phyloP scores from a whole-genome alignment of 2,113 vertebrate species.

The Mastomys natalensis region DNA sequence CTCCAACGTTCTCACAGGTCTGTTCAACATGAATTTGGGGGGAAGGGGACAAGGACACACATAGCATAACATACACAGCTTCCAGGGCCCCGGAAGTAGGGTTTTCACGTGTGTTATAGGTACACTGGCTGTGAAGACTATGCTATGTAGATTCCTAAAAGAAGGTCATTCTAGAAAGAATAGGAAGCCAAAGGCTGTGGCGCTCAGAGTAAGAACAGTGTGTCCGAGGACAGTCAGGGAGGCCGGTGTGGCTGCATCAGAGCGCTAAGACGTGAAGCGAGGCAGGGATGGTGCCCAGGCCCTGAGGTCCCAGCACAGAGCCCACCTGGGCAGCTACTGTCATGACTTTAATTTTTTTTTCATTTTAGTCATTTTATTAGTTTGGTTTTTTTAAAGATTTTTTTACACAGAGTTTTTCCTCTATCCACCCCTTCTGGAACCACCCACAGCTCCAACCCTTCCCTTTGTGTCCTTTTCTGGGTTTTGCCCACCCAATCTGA shows the following conservation, averaged over 20 bases:
- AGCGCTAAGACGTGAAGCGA: no score
- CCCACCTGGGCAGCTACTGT: no score
- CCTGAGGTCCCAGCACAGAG: fast-evolving
- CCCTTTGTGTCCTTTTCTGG: background rate
- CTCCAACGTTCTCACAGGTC: fast-evolving
- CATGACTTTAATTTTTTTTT: background rate
- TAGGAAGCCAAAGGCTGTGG: background rate
- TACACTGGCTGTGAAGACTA: no score
- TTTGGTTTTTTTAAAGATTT: background rate
- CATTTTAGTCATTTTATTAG: background rate
- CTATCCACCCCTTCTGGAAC: background rate
- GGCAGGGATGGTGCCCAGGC: fast-evolving
- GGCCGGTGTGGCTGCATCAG: fast-evolving
- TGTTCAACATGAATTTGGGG: background rate
- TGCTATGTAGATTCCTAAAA: background rate
- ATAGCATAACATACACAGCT: no score
- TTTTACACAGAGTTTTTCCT: background rate
- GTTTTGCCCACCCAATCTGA: background rate
- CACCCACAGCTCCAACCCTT: background rate
- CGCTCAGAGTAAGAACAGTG: background rate
- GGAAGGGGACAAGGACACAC: background rate
- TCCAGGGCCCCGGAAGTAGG: background rate
- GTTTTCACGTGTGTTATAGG: no score
- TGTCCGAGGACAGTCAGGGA: background rate
- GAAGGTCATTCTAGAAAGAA: background rate